Base-by-base conservation (phyloP, 2,797 vertebrate genomes). In the Coendou prehensilis region DNA sequence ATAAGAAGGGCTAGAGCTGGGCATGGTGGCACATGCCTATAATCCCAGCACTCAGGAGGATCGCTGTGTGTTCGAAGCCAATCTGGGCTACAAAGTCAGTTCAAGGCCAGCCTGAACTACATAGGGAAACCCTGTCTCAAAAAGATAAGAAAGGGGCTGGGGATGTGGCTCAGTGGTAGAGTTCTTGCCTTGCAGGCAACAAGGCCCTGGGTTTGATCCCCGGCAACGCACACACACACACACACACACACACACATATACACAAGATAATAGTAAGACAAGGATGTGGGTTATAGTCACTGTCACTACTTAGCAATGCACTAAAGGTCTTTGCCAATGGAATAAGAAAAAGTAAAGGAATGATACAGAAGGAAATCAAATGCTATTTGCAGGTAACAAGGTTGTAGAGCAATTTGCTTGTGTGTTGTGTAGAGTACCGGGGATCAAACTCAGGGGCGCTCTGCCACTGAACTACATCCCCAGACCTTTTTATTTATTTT, bases 381-480 rank as follows among this genome's bases (percentile, higher is more conserved):
- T 41, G n/a, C 61, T 79, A 94, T 71, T 91, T 96, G 63, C 54
- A 41, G 71, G 59, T 67, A 67, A 63, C 13, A 47, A 45, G 57
- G 69, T 18, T 71, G 45, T 50, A 50, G 18, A 76, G 73, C 13
- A 50, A 28, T 76, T 15, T 76, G 67, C 9, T 11, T 64, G 67
- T 69, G 67, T 41, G 14, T 33, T 67, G 64, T n/a, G 15, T 67
- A 17, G 2, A 67, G 64, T 33, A 71, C 67, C 22, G n/a, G 67
- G n/a, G 67, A 56, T 56, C 56, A 56, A 20, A 56, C 56, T 56
- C 56, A 56, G 20, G 3, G 15, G 63, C 4, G 28, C 63, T 30
- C 22, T 64, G 11, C 63, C 63, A 64, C 63, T 64, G 63, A 33
- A 33, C 30, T 17, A 64, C 13, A 64, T 64, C 13, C 30, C 30